Evolutionary conservation across 2,113 vertebrate genomes (phyloP).

Genomic region (Australoheros scitulus): DNA sequence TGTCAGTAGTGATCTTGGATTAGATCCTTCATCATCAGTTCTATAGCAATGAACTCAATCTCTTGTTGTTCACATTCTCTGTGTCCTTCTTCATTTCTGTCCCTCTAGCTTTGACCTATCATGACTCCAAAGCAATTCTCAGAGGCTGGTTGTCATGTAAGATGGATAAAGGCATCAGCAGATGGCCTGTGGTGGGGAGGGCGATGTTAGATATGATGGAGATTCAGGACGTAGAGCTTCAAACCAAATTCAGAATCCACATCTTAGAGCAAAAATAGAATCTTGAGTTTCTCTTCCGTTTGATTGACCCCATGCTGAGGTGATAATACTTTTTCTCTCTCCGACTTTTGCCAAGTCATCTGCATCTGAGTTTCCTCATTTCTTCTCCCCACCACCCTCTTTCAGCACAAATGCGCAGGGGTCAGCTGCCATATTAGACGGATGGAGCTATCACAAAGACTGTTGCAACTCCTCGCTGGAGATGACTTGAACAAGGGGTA

Average conservation of each 20-base stretch:
- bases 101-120: constrained; percentile 27
- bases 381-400: not conserved
- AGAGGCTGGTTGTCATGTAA: constrained; percentile 54
- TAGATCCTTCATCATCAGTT: constrained; percentile 6
- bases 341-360: not conserved
- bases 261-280: not conserved
- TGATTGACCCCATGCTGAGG: not conserved
- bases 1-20: constrained; percentile 13
- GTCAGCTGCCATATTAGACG: constrained; percentile 31
- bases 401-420: not conserved
- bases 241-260: constrained; percentile 15
- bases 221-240: not conserved
- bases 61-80: not conserved
- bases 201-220: constrained; percentile 16
- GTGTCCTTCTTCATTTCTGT: not conserved
- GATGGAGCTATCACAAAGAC: constrained; percentile 22
- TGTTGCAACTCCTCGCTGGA: constrained; percentile 5
- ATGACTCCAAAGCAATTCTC: constrained; percentile 42
- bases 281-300: not conserved
- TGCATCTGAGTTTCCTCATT: not conserved
- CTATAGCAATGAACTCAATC: not conserved
- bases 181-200: constrained; percentile 24
- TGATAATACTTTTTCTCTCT: not conserved
- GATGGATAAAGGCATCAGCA: constrained; percentile 60
- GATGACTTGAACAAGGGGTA: constrained; percentile 25